A percentile compares a stretch with the other conserved stretches of the same genome.
Conservation (phyloP, 2,113 vertebrate species). For the Phoxinus phoxinus region DNA sequence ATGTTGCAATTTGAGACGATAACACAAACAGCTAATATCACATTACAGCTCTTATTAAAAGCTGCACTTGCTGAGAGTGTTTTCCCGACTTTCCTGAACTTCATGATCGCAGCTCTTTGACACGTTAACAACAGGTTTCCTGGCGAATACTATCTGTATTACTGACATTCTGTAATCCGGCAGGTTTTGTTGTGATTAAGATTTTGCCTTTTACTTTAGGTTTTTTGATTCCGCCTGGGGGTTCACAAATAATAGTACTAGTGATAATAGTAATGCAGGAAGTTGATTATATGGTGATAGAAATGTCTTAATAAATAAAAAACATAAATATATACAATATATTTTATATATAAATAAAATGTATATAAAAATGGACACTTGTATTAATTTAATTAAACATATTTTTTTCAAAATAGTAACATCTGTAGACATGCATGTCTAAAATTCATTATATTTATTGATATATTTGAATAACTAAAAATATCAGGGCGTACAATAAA, state of each 20-base stretch:
- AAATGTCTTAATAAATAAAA: not conserved
- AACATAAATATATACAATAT: not conserved
- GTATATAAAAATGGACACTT: too few species aligned
- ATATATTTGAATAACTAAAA: not conserved
- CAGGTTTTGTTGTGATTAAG: not conserved
- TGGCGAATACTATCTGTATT: not conserved
- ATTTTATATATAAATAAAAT: too few species aligned
- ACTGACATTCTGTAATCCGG: not conserved
- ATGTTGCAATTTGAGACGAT: not conserved
- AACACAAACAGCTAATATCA: slow-evolving; percentile 10
- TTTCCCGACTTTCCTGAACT: slow-evolving; percentile 5
- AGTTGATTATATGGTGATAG: not conserved
- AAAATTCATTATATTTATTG: not conserved
- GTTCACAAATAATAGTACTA: not conserved
- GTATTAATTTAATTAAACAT: too few species aligned
- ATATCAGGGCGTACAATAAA: too few species aligned
- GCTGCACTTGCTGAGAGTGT: slow-evolving; percentile 1
- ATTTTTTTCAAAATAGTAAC: too few species aligned
- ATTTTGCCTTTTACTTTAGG: not conserved
- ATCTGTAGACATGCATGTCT: not conserved
- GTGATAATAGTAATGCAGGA: not conserved
- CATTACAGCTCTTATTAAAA: slow-evolving; percentile 24
- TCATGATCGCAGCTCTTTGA: not conserved
- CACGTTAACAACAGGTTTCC: not conserved
- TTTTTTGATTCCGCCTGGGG: not conserved